A percentile compares a stretch with the other conserved stretches of the same genome.
Conservation (phyloP, 2,888 invertebrate genomes). For the Macrosiphum euphorbiae region DNA sequence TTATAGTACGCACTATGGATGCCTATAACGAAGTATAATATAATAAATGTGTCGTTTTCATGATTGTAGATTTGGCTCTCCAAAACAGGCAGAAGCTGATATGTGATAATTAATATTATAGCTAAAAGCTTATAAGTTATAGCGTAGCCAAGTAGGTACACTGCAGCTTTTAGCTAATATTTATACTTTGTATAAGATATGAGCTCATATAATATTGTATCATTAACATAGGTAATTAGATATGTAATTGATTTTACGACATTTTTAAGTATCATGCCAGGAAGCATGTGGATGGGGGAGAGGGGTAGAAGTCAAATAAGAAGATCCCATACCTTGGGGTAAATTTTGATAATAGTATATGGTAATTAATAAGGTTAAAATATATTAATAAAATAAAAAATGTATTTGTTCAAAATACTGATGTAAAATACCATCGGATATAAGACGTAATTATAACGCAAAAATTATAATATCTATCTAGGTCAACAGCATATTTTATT, state of each 20-base stretch:
- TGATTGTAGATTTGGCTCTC: background rate
- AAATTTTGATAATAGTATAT: background rate
- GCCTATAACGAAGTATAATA: background rate
- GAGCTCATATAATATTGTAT: background rate
- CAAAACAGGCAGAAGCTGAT: background rate
- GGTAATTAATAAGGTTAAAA: background rate
- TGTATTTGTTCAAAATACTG: background rate
- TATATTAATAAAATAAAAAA: background rate
- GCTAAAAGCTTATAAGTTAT: background rate
- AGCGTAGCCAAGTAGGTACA: background rate
- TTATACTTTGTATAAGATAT: background rate
- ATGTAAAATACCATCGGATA: background rate
- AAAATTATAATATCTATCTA: background rate
- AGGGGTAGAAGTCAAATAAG: background rate
- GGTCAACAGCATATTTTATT: background rate
- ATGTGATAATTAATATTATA: background rate
- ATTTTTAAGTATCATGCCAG: background rate
- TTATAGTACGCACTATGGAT: background rate
- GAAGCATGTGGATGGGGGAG: too few species aligned
- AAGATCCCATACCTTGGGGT: background rate
- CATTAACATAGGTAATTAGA: background rate
- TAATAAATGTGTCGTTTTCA: background rate
- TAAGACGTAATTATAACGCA: background rate
- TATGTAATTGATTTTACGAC: background rate
- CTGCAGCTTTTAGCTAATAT: background rate